These are phyloP conservation scores for Pachyseris speciosa DNA, from an alignment of 64 coral and sea anemone genomes.

Conservation along the genomic window DNA sequence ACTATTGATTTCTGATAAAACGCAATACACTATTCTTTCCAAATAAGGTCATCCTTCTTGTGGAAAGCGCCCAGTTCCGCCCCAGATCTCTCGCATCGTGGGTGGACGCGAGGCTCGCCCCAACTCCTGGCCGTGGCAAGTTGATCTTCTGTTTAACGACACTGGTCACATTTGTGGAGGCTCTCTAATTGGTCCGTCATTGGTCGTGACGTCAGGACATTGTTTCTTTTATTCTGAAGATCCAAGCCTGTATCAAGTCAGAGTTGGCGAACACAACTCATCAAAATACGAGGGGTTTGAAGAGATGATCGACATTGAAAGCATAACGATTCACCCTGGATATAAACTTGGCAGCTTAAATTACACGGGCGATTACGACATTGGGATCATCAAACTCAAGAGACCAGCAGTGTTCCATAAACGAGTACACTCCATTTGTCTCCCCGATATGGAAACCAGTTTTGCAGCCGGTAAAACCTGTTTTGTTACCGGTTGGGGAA, in stretches of 20 bases:
- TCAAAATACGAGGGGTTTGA: constrained; percentile 74
- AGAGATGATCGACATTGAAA: constrained; percentile 73
- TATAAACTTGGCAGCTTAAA: not conserved
- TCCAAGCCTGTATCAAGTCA: constrained; percentile 58
- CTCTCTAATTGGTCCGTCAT: constrained; percentile 74
- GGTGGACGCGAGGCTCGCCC: constrained; percentile 55
- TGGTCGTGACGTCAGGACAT: constrained; percentile 83
- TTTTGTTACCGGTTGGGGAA: constrained; percentile 95
- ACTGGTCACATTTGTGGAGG: constrained; percentile 63
- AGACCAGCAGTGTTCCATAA: constrained; percentile 76
- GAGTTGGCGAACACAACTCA: constrained; percentile 84
- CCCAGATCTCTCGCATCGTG: constrained; percentile 26
- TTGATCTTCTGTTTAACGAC: constrained; percentile 56
- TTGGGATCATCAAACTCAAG: constrained; percentile 89
- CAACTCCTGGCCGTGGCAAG: constrained; percentile 82
- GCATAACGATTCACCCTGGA: constrained; percentile 43
- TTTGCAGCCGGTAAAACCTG: constrained; percentile 66
- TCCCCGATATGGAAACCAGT: constrained; percentile 68
- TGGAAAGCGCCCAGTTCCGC: constrained; percentile 36
- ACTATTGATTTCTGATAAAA: constrained; percentile 21
- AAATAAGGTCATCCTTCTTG: constrained; percentile 56
- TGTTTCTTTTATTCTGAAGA: constrained; percentile 67
- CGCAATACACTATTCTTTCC: not conserved
- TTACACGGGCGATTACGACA: constrained; percentile 83
- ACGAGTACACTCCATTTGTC: constrained; percentile 76